A percentile compares a stretch with the other conserved stretches of the same genome.
Conservation (phyloP, 2,113 vertebrate genomes). For the Myrmecobius fasciatus region DNA sequence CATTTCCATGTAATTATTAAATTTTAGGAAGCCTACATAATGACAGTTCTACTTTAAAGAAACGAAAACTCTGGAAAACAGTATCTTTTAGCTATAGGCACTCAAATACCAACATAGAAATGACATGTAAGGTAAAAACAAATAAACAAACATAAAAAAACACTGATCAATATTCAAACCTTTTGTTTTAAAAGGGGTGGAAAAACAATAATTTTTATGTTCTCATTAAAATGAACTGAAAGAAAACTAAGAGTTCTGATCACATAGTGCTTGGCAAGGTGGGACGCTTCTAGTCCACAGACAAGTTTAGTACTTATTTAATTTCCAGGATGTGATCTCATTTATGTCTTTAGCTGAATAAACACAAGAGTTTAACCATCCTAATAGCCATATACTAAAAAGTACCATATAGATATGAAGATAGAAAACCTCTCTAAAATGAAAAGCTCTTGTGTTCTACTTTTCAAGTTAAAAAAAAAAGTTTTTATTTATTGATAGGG, state of each 20-base stretch:
- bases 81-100: neutral
- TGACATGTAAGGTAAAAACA: neutral
- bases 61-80: neutral
- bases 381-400: neutral
- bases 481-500: neutral
- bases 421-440: neutral
- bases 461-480: neutral
- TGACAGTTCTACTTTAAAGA: no score
- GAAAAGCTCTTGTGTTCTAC: neutral
- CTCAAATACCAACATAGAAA: neutral
- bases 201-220: neutral
- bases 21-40: neutral
- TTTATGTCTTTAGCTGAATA: constrained; percentile 4
- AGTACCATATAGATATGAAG: neutral
- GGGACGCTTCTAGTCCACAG: neutral
- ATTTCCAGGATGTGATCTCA: neutral
- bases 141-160: no score
- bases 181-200: neutral
- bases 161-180: neutral
- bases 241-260: neutral
- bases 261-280: neutral
- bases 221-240: neutral
- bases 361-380: neutral
- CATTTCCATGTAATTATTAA: neutral
- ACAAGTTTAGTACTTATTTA: neutral